Evolutionary conservation across 1,140 invertebrate species (phyloP), one percentile per base, ranked within the genome.

Genomic region (Spodoptera frugiperda): DNA sequence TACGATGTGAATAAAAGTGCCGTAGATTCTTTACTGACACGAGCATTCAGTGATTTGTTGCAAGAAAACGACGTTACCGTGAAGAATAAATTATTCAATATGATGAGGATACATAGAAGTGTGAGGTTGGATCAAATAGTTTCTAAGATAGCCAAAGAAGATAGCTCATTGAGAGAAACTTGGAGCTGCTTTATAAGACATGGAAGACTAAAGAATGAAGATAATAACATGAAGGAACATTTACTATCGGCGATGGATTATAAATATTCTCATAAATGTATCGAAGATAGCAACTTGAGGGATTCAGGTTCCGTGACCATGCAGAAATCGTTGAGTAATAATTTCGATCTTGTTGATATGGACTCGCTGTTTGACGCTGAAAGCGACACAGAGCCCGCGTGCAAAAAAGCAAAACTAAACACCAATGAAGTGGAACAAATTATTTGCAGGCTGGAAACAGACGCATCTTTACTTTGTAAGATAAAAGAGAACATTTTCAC

Each of bases 321-420:
- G 73, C 8, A 59, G 74, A 70, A 68, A 33, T 70, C 73, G n/a
- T 21, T 74, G 8, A 83, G 85, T 49, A 83, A 72, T 65, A 89
- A 90, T 78, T 90, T 90, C 46, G 86, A 92, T 73, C 59, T 90
- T 6, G 84, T 78, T 0, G 86, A 91, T 80, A 80, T 89, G 9
- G 83, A 90, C 39, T 80, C 82, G 6, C 74, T 91, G 25, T 88
- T 89, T 78, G 83, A 79, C 44, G 57, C 61, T n/a, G 86, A 88
- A 19, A 81, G 65, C 57, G 87, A 88, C 12, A 25, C 63, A 0
- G 88, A 91, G 53, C 91, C 90, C 8, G 76, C 67, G 0, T 83
- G 77, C 59, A 93, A 93, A 79, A 89, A 86, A 79, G 54, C 76
- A 2, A 93, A 90, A 80, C 78, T 86, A 3, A 79, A 85, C 57